Percentiles rank a stretch among this genome's conserved stretches.
Conservation (phyloP, 2,797 vertebrate species). For the Todus mexicanus region DNA sequence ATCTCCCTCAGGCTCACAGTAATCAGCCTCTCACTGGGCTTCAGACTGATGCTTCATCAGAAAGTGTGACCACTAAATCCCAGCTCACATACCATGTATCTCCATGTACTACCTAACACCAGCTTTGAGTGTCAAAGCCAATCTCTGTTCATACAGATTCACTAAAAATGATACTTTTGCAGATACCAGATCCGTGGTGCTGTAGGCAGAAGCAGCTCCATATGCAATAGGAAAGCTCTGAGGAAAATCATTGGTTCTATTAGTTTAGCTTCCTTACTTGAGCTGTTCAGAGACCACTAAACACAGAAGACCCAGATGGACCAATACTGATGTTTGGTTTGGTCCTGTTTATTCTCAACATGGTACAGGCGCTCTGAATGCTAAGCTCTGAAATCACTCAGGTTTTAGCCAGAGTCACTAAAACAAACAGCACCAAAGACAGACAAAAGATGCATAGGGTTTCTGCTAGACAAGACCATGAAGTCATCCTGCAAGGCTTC, state of each 20-base stretch:
- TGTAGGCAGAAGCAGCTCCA: neutral
- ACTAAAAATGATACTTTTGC: neutral
- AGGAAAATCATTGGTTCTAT: neutral
- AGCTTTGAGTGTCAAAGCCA: neutral
- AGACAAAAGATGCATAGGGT: neutral
- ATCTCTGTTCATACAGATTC: neutral
- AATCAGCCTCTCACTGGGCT: neutral
- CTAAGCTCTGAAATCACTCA: neutral
- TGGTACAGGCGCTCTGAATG: fast-evolving
- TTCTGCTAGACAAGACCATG: neutral
- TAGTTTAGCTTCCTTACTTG: neutral
- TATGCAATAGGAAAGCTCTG: neutral
- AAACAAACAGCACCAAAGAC: neutral
- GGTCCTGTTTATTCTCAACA: neutral
- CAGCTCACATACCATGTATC: neutral
- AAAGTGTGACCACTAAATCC: neutral
- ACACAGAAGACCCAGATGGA: neutral
- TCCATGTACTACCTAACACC: neutral
- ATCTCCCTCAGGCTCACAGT: neutral
- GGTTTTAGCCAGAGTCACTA: neutral
- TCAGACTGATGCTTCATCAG: neutral
- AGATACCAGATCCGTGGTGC: neutral
- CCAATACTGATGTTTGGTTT: neutral
- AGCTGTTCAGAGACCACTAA: neutral
- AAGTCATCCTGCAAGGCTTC: neutral